Evolutionary conservation across 2,113 vertebrate species (phyloP).

Genomic region (Pithys albifrons): DNA sequence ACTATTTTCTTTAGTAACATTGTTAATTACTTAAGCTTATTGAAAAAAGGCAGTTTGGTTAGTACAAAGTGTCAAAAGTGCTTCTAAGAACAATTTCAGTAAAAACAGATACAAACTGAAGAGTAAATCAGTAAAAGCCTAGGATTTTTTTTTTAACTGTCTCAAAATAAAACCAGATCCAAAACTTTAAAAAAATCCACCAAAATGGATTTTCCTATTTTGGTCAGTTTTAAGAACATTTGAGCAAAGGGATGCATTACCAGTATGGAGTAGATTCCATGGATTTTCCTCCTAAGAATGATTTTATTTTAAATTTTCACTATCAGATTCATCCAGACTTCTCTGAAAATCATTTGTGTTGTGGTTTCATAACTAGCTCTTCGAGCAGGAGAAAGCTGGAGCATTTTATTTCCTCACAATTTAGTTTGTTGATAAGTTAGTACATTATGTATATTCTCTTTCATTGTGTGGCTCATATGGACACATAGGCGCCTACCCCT

Average conservation of each 20-base stretch:
- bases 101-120: neutral
- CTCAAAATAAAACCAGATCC: neutral
- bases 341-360: neutral
- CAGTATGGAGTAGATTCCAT: neutral
- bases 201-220: neutral
- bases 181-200: neutral
- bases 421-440: neutral
- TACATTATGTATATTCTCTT: neutral
- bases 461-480: neutral
- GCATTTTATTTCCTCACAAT: too few relatives aligned
- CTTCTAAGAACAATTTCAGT: neutral
- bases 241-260: neutral
- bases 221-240: neutral
- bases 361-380: neutral
- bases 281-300: neutral
- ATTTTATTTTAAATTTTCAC: neutral
- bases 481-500: neutral
- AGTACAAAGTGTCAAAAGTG: neutral
- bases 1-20: neutral
- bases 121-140: neutral
- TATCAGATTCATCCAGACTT: neutral
- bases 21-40: neutral
- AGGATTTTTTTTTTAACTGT: neutral
- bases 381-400: neutral
- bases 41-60: neutral